These are phyloP conservation scores for Mormoops blainvillei DNA, from an alignment of 2,113 vertebrate genomes.

Conservation along the genomic window DNA sequence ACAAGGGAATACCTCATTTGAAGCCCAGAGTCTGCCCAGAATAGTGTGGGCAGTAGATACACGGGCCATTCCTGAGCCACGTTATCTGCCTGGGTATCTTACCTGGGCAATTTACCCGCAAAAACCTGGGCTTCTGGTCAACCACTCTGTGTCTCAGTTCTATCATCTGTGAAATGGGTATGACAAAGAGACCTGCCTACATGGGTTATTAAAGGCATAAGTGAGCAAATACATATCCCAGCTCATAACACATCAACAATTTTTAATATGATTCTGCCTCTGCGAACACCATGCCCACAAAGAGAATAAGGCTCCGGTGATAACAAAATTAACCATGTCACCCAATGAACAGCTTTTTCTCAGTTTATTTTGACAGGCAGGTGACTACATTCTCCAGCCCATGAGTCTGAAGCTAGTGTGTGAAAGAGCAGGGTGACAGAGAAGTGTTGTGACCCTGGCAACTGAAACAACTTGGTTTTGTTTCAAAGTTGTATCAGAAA, in stretches of 20 bases:
- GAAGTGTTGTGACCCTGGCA: neutral
- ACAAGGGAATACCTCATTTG: too few relatives aligned
- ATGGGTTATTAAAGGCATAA: neutral
- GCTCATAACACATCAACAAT: neutral
- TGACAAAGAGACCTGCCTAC: neutral
- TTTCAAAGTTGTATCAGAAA: neutral
- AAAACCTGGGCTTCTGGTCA: neutral
- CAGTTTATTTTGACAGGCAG: neutral
- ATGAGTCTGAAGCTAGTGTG: neutral
- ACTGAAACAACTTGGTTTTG: neutral
- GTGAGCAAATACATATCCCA: too few relatives aligned
- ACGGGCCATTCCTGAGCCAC: neutral
- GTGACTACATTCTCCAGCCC: neutral
- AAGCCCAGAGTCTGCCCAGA: neutral
- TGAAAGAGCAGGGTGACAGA: neutral
- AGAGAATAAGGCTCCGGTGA: too few relatives aligned
- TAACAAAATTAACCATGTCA: neutral
- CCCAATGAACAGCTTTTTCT: neutral
- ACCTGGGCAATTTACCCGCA: too few relatives aligned
- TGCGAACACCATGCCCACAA: rapidly evolving
- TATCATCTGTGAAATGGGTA: neutral
- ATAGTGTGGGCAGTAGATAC: rapidly evolving
- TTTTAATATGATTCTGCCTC: neutral
- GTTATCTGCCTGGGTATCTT: neutral
- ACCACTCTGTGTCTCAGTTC: neutral